These are phyloP conservation scores for Prunella himalayana DNA, from an alignment of 2,113 vertebrate genomes.

Conservation along the genomic window DNA sequence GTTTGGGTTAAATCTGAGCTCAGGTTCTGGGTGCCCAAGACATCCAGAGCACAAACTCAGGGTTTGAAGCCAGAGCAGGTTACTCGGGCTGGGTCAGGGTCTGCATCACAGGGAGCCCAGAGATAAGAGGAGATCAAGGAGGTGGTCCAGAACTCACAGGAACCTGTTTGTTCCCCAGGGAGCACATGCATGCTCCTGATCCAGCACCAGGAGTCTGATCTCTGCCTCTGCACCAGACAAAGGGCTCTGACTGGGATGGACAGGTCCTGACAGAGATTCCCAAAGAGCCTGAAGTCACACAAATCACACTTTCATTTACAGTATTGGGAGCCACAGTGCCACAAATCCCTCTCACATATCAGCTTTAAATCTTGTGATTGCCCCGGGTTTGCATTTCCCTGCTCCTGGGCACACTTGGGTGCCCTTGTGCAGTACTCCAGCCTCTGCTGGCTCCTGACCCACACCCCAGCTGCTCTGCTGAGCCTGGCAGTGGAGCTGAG, in stretches of 20 bases:
- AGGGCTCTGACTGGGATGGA: not conserved
- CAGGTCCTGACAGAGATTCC: not conserved
- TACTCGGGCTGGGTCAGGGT: not conserved
- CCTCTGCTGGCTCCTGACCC: constrained; percentile 8
- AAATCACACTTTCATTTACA: not conserved
- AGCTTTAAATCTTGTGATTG: not conserved
- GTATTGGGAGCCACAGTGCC: not conserved
- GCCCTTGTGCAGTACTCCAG: not conserved
- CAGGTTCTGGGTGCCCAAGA: no score
- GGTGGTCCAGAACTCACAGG: not conserved
- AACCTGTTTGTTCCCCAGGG: not conserved
- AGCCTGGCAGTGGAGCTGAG: constrained; percentile 35
- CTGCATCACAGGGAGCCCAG: fast-evolving
- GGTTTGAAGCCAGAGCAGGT: not conserved
- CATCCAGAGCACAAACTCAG: not conserved
- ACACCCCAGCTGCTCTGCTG: constrained; percentile 24
- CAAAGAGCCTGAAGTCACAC: not conserved
- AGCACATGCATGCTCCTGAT: not conserved
- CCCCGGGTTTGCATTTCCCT: not conserved
- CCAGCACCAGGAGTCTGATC: not conserved
- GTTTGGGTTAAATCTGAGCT: no score
- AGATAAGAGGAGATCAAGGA: not conserved
- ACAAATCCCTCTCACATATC: not conserved
- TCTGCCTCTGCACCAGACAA: not conserved
- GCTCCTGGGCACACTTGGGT: not conserved